Evolutionary conservation across 2,888 invertebrate species (phyloP), one percentile per base, ranked within the genome.

Genomic region (Choristoneura rosaceana): DNA sequence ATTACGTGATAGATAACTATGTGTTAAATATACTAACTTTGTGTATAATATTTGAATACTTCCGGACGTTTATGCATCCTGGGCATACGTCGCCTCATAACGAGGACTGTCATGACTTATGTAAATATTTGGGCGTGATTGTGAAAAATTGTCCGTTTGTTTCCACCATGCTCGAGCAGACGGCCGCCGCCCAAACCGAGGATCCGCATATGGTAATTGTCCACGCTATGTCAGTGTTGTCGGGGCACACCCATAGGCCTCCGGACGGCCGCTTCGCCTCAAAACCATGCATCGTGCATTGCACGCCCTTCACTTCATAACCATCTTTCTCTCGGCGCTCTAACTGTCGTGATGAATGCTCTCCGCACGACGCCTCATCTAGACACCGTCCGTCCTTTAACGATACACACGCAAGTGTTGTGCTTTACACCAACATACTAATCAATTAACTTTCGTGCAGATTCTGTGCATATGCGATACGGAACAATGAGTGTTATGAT

Each of bases 111-210:
- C 12, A 5, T 70, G 61, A 75, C 65, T 63, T 59, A 38, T 76
- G 70, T 73, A 69, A 63, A 73, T 71, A 61, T 81, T 78, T 85
- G 82, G 84, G 84, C 83, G 83, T 78, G 83, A 80, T 80, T 86
- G 86, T 88, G 87, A 87, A 86, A 82, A 86, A 82, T 81, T 85
- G 81, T 87, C 75, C 82, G 83, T 93, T 92, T 94, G 85, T 93
- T 95, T 95, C 93, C 95, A 95, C 95, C 95, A 86, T 89, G 91
- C 88, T 89, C 84, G 86, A 82, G 90, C 95, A 96, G 96, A 95
- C 96, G 97, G 96, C 97, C 97, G 94, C 96, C 96, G 92, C 96
- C 97, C 90, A 97, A 97, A 95, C 97, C 97, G 95, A 96, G 97
- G 97, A 97, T 97, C 95, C 96, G 96, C 96, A 96, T 97, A 96